phyloP scores from a whole-genome alignment of 2,888 invertebrate species.

The Acleris laterana region DNA sequence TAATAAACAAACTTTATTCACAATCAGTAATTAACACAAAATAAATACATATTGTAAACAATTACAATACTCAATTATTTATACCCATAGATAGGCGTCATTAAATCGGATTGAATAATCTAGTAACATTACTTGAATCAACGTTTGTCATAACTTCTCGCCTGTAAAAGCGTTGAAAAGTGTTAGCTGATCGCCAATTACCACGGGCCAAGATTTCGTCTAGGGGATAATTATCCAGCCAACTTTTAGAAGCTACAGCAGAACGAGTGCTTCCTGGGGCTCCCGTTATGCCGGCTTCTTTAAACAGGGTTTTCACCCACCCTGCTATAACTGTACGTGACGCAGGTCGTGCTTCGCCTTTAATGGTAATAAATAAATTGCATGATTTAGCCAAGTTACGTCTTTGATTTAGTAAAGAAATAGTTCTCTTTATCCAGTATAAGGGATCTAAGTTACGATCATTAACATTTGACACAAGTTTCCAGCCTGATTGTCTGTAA shows the following conservation, averaged over 20 bases:
- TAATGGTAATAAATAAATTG: conserved; percentile 8
- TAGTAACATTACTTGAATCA: conserved; percentile 10
- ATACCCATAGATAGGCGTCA: background rate
- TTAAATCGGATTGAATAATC: conserved; percentile 10
- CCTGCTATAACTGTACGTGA: conserved; percentile 34
- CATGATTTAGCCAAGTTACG: background rate
- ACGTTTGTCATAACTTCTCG: background rate
- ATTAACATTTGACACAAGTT: too few relatives aligned
- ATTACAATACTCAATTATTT: background rate
- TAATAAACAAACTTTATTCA: background rate
- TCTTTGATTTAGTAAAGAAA: too few relatives aligned
- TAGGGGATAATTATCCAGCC: conserved; percentile 39
- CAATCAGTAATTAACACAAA: background rate
- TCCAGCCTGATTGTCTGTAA: too few relatives aligned
- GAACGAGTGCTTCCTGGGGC: conserved; percentile 43
- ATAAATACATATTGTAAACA: background rate
- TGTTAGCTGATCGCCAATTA: conserved; percentile 41
- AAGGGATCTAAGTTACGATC: too few relatives aligned
- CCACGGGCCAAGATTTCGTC: conserved; percentile 42
- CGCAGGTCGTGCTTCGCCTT: conserved; percentile 7
- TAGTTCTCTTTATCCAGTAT: too few relatives aligned
- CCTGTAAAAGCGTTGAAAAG: conserved; percentile 20
- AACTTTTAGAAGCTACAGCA: conserved; percentile 43
- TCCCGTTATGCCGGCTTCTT: conserved; percentile 39
- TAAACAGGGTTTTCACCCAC: conserved; percentile 40